Base-by-base conservation (phyloP, 2,797 vertebrate species). In the Manis javanica region DNA sequence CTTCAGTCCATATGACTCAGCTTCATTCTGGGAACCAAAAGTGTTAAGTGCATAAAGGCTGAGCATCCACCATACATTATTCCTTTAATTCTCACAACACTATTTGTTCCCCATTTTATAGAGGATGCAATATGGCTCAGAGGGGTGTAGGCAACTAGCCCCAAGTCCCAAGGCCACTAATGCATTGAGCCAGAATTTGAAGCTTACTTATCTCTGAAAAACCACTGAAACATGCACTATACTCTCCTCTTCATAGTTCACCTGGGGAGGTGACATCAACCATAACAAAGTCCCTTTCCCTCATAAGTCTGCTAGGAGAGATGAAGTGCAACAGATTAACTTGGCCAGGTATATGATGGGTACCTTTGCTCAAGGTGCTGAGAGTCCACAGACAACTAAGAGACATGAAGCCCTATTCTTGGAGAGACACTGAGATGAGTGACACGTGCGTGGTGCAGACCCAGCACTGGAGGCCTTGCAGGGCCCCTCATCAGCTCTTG, bases 391-490 rank as follows among this genome's bases (percentile, higher is more conserved):
- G 72, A 24, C 49, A 55, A 37, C 53, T 0, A 26, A 34, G n/a
- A 9, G 15, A 19, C 10, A 42, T 8, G n/a, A 57, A 72, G 24
- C 34, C 49, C 39, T 29, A 2, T 37, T 59, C 34, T 78, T 19
- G 37, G 10, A 46, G 11, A 0, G 7, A 37, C 34, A 3, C 23
- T 26, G 5, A 51, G 31, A 21, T 12, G 9, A 78, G 51, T 15
- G 2, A 37, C 31, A 5, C 4, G 2, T 29, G n/a, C 0, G 0
- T 11, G 16, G 12, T 14, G 9, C 10, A 37, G 69, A 24, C 14
- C 61, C 64, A 15, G 39, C 3, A 21, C 55, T 14, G 1, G 34
- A 64, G 59, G 21, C n/a, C 53, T 64, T 39, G 24, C 57, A 10
- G 16, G 82, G 31, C 59, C 31, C 23, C 46, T 63, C 12, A 2